phyloP scores from a whole-genome alignment of 23 tunicate species.

The Aplidium turbinatum region DNA sequence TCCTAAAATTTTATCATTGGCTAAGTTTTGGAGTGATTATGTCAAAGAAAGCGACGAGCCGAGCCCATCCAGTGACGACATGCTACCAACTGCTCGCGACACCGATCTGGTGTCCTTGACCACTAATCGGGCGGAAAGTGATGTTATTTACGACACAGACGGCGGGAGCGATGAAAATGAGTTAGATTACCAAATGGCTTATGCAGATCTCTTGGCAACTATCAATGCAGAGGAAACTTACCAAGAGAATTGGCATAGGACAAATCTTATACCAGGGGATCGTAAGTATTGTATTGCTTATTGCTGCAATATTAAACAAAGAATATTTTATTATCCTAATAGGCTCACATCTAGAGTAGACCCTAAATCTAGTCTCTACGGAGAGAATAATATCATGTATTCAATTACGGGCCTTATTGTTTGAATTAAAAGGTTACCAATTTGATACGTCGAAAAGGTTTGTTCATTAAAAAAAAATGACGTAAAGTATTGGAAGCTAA shows the following conservation, averaged over 20 bases:
- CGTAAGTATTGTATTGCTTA: constrained; percentile 24
- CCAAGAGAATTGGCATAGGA: constrained; percentile 33
- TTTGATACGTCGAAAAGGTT: neutral
- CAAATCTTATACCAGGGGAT: constrained; percentile 49
- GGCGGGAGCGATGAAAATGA: constrained; percentile 72
- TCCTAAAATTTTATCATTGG: neutral
- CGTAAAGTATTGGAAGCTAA: too few species aligned
- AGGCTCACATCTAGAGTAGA: too few species aligned
- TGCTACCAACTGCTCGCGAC: neutral
- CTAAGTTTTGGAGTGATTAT: constrained; percentile 28
- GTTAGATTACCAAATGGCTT: constrained; percentile 39
- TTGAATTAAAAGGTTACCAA: too few species aligned
- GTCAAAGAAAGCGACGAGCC: constrained; percentile 14
- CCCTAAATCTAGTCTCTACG: too few species aligned
- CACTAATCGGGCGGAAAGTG: constrained; percentile 18
- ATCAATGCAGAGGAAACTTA: neutral
- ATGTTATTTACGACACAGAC: constrained; percentile 38
- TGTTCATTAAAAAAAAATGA: too few species aligned
- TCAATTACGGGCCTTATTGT: too few species aligned
- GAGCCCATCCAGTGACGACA: neutral
- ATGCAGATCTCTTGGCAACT: neutral
- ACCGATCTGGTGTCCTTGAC: neutral
- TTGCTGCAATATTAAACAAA: too few species aligned
- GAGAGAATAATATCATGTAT: too few species aligned
- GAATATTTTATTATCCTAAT: too few species aligned